Evolutionary conservation across 1,140 invertebrate species (phyloP).

Genomic region (Caenorhabditis tropicalis): DNA sequence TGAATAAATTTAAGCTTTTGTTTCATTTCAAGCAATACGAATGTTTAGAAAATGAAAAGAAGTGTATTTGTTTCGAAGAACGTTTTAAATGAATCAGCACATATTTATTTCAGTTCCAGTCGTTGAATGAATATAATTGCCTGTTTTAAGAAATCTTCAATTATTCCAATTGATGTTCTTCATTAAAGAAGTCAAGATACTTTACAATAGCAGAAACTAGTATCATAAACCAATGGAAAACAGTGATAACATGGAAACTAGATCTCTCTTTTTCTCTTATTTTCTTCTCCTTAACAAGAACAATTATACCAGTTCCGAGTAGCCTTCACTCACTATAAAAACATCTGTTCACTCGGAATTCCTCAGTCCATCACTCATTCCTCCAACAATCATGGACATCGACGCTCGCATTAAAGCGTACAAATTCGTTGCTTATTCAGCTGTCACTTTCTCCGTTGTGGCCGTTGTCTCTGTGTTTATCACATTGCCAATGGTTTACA

Average conservation of each 20-base stretch:
- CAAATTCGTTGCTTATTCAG: slow-evolving; percentile 57
- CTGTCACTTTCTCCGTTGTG: slow-evolving; percentile 57
- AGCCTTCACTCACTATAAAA: background rate
- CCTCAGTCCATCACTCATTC: slow-evolving; percentile 38
- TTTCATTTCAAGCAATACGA: no score
- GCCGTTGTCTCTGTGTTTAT: slow-evolving; percentile 54
- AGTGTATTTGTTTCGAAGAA: no score
- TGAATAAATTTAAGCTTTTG: no score
- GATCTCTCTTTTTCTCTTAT: background rate
- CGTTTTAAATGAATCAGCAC: background rate
- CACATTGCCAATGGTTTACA: slow-evolving; percentile 52
- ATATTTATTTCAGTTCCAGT: background rate
- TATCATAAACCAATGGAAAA: slow-evolving; percentile 6
- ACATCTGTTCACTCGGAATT: slow-evolving; percentile 29
- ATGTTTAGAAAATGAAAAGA: no score
- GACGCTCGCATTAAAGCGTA: slow-evolving; percentile 57
- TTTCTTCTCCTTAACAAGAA: slow-evolving; percentile 34
- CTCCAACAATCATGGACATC: slow-evolving; percentile 46
- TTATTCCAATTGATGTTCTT: background rate
- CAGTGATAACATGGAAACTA: slow-evolving; percentile 33
- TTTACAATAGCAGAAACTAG: slow-evolving; percentile 35
- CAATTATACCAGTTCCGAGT: slow-evolving; percentile 40
- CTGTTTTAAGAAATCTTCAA: background rate
- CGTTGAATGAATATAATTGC: background rate
- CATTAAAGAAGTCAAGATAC: background rate